A percentile compares a stretch with the other conserved stretches of the same genome.
phyloP scores from a whole-genome alignment of 2,113 vertebrate species.

The Apeltes quadracus region DNA sequence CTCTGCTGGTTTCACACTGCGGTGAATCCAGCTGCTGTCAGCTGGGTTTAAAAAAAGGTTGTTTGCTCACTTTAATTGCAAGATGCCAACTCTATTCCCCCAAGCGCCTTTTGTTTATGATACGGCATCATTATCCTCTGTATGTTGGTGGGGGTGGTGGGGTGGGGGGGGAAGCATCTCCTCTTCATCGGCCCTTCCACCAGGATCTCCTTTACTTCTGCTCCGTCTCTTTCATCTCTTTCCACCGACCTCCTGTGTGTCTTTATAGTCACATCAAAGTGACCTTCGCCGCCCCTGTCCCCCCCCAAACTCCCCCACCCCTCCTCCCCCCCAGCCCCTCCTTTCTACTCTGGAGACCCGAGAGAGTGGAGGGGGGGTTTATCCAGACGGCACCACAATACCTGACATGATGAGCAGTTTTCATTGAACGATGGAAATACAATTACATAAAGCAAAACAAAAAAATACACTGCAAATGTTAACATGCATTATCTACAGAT shows the following conservation, averaged over 20 bases:
- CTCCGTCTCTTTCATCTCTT: conserved; percentile 69
- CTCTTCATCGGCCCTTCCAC: conserved; percentile 40
- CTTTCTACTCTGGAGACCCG: conserved; percentile 49
- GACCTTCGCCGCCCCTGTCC: conserved; percentile 56
- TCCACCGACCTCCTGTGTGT: conserved; percentile 68
- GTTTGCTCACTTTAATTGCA: conserved; percentile 75
- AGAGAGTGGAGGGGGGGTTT: conserved; percentile 18
- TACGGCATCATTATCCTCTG: conserved; percentile 67
- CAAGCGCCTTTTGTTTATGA: conserved; percentile 63
- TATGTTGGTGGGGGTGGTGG: conserved; percentile 24
- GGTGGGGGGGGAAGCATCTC: conserved; percentile 34
- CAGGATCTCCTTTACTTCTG: conserved; percentile 61
- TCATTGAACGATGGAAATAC: conserved; percentile 26
- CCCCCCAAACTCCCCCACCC: conserved; percentile 31
- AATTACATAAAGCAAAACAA: neutral
- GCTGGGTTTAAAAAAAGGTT: conserved; percentile 35
- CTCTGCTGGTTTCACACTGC: conserved; percentile 9
- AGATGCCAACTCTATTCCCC: conserved; percentile 69
- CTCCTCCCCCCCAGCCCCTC: conserved; percentile 13
- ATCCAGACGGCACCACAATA: conserved; percentile 53
- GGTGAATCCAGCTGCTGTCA: conserved; percentile 28
- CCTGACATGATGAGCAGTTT: conserved; percentile 39
- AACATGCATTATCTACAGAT: neutral
- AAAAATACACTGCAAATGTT: conserved; percentile 13
- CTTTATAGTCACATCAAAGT: conserved; percentile 79